Percentiles rank a stretch among this genome's conserved stretches.
Evolutionary conservation across 2,888 invertebrate genomes (phyloP).

Genomic region (Lomographa bimaculata): DNA sequence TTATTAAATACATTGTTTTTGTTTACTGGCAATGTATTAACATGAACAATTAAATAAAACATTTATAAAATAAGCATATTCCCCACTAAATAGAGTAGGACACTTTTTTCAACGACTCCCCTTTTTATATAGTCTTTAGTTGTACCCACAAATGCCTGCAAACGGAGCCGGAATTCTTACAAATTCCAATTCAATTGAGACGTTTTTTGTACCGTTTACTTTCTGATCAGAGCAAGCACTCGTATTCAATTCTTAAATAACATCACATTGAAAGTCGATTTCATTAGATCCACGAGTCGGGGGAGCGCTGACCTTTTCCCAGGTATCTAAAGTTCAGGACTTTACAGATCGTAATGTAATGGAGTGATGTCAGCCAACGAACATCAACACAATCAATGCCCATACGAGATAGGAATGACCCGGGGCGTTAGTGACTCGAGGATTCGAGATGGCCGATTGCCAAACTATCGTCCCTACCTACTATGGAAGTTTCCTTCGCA

Average conservation of each 20-base stretch:
- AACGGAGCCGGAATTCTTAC: too few relatives aligned
- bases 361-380: constrained; percentile 16
- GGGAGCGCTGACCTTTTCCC: constrained; percentile 15
- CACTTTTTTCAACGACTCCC: too few relatives aligned
- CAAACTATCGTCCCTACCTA: constrained; percentile 40
- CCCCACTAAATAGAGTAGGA: too few relatives aligned
- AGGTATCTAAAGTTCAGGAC: constrained; percentile 16
- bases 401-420: constrained; percentile 20
- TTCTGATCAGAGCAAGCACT: neutral
- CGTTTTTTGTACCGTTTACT: too few relatives aligned
- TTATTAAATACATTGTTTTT: too few relatives aligned
- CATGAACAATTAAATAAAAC: too few relatives aligned
- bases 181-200: too few relatives aligned
- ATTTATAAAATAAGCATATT: too few relatives aligned
- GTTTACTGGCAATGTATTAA: too few relatives aligned
- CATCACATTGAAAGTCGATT: constrained; percentile 19
- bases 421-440: constrained; percentile 31
- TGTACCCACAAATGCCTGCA: too few relatives aligned
- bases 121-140: too few relatives aligned
- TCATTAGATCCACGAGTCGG: constrained; percentile 12
- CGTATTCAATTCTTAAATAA: constrained; percentile 13
- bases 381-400: constrained; percentile 28
- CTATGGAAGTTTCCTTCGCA: constrained; percentile 31
- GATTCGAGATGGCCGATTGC: constrained; percentile 42
- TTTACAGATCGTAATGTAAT: constrained; percentile 18